Evolutionary conservation across 2,888 invertebrate genomes (phyloP).

Genomic region (Zygothrica quintamaculata): DNA sequence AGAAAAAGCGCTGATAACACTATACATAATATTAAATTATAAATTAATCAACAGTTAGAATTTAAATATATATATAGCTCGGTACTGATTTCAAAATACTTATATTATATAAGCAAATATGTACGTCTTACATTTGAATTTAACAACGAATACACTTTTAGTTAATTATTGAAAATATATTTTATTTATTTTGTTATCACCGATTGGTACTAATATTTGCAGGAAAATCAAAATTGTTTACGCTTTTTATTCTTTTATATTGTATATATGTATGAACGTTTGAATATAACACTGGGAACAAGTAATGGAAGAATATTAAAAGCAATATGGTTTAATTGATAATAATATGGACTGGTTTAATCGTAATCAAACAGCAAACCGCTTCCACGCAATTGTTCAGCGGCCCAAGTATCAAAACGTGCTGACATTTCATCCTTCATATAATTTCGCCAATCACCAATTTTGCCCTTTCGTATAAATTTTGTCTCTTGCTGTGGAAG

Average conservation of each 20-base stretch:
- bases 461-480: constrained; percentile 91
- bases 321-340: neutral
- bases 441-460: constrained; percentile 91
- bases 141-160: too few species aligned
- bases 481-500: constrained; percentile 86
- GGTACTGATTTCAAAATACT: too few species aligned
- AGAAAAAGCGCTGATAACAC: too few species aligned
- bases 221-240: neutral
- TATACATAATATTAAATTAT: too few species aligned
- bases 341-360: constrained; percentile 30
- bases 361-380: constrained; percentile 87
- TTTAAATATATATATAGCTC: too few species aligned
- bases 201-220: too few species aligned
- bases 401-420: constrained; percentile 90
- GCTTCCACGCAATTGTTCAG: constrained; percentile 87
- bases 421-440: constrained; percentile 90
- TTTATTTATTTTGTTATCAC: too few species aligned
- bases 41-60: too few species aligned
- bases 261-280: neutral
- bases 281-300: neutral
- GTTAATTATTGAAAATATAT: too few species aligned
- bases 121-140: too few species aligned
- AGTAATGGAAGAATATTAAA: neutral
- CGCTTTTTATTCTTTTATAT: neutral
- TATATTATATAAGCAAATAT: too few species aligned